Evolutionary conservation across 1,140 invertebrate species (phyloP), one percentile per base, ranked within the genome.

Genomic region (Ceratina japonica): DNA sequence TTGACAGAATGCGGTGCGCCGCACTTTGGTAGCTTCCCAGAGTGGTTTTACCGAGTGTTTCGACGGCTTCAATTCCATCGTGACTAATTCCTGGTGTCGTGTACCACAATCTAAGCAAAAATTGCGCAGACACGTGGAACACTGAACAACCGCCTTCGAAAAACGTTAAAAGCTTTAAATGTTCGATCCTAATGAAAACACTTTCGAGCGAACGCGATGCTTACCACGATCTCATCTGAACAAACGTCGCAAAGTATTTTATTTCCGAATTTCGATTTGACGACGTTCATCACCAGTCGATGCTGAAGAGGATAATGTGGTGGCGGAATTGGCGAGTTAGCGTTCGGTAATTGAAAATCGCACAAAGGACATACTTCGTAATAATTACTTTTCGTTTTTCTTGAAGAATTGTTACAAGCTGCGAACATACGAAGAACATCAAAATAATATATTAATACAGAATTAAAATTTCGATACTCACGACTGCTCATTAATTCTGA

Each of bases 261-360:
- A 54, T 89, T 87, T 13, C 88, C 87, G 15, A 92, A 75, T 72
- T 86, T 85, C 15, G 87, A 85, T 31, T 88, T 84, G 18, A 92
- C 80, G 24, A 88, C 89, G 51, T 90, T 81, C 76, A 92, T 88
- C 44, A 92, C 83, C 0, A 91, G 79, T 13, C 87, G 88, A 75
- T 91, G 90, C 68, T 92, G 91, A 56, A 92, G 86, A 7, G 88
- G 89, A 87, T 91, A 92, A 81, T 92, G 90, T 1, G 91, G 90
- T 1, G 91, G 91, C 37, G 90, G 91, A 16, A 86, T 8, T 3
- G 72, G 1, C 13, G 84, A 83, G 71, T 77, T 74, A 18, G 44
- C 49, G 68, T 80, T 85, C 5, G 91, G 88, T 52, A 92, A 77
- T 44, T 88, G 84, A 79, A 86, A 87, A 51, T 92, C 88, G 56